Percentiles rank a stretch among this genome's conserved stretches.
phyloP scores from a whole-genome alignment of 2,888 invertebrate species.

The Caenorhabditis angaria region DNA sequence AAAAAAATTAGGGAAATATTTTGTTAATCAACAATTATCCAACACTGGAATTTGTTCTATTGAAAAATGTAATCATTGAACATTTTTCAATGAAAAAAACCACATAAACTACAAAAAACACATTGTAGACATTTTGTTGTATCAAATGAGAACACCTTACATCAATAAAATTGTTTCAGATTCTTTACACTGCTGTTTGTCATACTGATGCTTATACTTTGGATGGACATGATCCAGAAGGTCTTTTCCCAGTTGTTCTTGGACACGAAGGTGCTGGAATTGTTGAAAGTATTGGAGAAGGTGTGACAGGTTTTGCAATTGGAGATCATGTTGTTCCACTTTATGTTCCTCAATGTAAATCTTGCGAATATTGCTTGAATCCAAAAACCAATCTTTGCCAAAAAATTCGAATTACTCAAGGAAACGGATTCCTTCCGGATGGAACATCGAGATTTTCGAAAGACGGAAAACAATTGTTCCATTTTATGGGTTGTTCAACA shows the following conservation, averaged over 20 bases:
- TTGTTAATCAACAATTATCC: too few relatives aligned
- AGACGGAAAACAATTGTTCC: constrained; percentile 82
- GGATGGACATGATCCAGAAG: constrained; percentile 86
- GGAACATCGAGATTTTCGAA: constrained; percentile 84
- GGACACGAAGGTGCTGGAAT: constrained; percentile 95
- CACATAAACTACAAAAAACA: too few relatives aligned
- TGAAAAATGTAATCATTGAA: background rate
- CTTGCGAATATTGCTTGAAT: constrained; percentile 94
- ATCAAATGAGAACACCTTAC: too few relatives aligned
- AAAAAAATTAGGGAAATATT: too few relatives aligned
- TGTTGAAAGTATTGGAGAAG: constrained; percentile 94
- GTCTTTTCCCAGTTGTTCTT: constrained; percentile 87
- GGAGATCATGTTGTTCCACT: constrained; percentile 96
- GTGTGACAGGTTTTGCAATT: constrained; percentile 84
- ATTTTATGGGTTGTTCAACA: constrained; percentile 92
- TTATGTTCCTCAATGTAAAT: constrained; percentile 93
- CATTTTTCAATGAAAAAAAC: background rate
- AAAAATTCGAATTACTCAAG: constrained; percentile 81
- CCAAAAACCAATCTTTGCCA: constrained; percentile 96
- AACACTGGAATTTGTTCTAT: background rate
- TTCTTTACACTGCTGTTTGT: constrained; percentile 85
- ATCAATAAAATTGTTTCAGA: constrained; percentile 76
- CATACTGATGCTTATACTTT: constrained; percentile 86
- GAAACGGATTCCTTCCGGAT: constrained; percentile 89
- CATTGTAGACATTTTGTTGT: too few relatives aligned